A percentile compares a stretch with the other conserved stretches of the same genome.
Conservation (phyloP, 2,888 invertebrate species). For the Trissonchulus sp. region DNA sequence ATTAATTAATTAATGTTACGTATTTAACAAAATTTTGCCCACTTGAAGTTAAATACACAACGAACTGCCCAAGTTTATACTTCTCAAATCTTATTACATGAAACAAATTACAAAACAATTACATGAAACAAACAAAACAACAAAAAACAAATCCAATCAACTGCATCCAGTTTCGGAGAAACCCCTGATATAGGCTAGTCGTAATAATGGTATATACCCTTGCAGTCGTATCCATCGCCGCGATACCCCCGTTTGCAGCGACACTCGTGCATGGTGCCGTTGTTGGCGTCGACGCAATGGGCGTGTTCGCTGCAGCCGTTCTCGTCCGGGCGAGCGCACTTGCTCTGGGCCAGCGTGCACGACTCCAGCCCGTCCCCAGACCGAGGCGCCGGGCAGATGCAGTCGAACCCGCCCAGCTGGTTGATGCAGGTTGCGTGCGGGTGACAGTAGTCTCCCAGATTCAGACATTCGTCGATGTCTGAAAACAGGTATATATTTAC, state of each 20-base stretch:
- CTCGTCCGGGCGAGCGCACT: neutral
- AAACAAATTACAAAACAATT: too few species aligned
- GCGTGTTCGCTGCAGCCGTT: conserved; percentile 3
- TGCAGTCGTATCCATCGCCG: neutral
- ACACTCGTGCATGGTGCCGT: conserved; percentile 10
- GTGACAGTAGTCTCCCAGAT: conserved; percentile 18
- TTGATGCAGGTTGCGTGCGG: conserved; percentile 25
- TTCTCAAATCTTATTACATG: too few species aligned
- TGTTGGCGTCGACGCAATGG: conserved; percentile 18
- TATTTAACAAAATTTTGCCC: too few species aligned
- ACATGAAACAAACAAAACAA: too few species aligned
- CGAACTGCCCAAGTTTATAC: too few species aligned
- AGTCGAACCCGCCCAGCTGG: conserved; percentile 12
- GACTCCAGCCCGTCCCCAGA: neutral
- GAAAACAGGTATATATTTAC: too few species aligned
- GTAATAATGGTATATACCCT: too few species aligned
- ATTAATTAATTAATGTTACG: too few species aligned
- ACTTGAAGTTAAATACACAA: too few species aligned
- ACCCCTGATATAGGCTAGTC: too few species aligned
- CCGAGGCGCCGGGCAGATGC: conserved; percentile 14
- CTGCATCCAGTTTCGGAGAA: too few species aligned
- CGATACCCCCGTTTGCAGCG: conserved; percentile 21
- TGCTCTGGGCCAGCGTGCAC: neutral
- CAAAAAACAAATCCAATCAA: too few species aligned
- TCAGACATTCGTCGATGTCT: conserved; percentile 22